Base-by-base conservation (phyloP, 2,888 invertebrate species). In the Watsonalla binaria region DNA sequence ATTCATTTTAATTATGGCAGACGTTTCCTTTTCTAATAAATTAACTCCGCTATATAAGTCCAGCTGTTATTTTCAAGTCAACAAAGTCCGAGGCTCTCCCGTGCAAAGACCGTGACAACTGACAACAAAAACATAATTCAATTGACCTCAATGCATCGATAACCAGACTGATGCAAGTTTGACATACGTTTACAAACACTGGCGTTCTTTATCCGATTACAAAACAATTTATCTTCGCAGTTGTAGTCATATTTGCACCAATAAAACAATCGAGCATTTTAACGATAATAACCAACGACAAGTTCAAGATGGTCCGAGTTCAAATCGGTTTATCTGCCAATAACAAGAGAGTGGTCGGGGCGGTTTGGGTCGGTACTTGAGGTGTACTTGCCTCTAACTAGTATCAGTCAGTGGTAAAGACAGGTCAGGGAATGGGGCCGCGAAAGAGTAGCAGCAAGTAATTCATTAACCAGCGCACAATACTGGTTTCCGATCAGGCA, bases 401-500 rank as follows among this genome's bases (percentile, higher is more conserved):
- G 72, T 72, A 70, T 57, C 58, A 64, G 57, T 66, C 64, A 53
- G 64, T 59, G 53, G 57, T 57, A 52, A 48, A 51, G 63, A 53
- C 71, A 63, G 76, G 74, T 72, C 73, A 72, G 70, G 64, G 67
- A 75, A 73, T 76, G 66, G 71, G 65, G 61, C 66, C 60, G 59
- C 51, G 59, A 48, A 61, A 57, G 59, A 58, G 63, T 24, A 24
- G 24, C 24, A 24, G 60, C 57, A 65, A 63, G 66, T 65, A 68
- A 68, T 63, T 69, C 62, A 62, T 65, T 63, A 65, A 62, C 65
- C 58, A 53, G 24, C 24, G 24, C 53, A 52, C 56, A 53, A 57
- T 58, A 57, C 61, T 56, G 55, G 62, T 55, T 61, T 59, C 58
- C 60, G 63, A 61, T 24, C 24, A 24, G 1, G 24, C 24, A 24